Evolutionary conservation across 2,888 invertebrate genomes (phyloP), one percentile per base, ranked within the genome.

Genomic region (Limnephilus rhombicus): DNA sequence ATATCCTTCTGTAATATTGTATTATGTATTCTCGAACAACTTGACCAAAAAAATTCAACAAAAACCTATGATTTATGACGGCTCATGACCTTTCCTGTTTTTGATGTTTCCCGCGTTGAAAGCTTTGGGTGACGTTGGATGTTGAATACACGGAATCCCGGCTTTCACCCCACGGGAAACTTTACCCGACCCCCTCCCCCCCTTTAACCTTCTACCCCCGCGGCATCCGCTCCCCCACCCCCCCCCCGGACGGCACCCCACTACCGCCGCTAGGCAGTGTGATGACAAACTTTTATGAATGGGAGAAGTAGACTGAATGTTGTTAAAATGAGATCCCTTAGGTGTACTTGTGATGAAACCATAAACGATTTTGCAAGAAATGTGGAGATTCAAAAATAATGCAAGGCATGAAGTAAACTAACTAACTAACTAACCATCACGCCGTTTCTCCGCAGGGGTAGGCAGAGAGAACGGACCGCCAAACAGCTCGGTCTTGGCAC

Each of bases 261-360:
- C 81, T 7, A 41, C 90, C n/a, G 90, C 53, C 89, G n/a, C 31
- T 31, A 41, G 68, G 89, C 89, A 34, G 82, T 90, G 92, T 91
- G 92, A 92, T 92, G 93, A 92, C 93, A 92, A 94, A 93, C 94
- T 94, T 94, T 94, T 94, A 94, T 94, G 92, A 91, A 93, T 94
- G 93, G 94, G 93, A 93, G 91, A 93, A 94, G 2, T 34, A 13
- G 15, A 15, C 49, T 49, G 49, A 13, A 49, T 49, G 49, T 49
- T 49, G 49, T 13, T 1, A 11, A 49, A 49, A 49, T 49, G 13
- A 49, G 13, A 49, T 15, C 13, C 49, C 49, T 15, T 13, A 49
- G 49, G 15, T 13, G 49, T 49, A 49, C 15, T 11, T 49, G 15
- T 49, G 45, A n/a, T 45, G 1, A 45, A 45, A 49, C 49, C 13